phyloP scores from a whole-genome alignment of 2,888 invertebrate species.

The Drepana falcataria region DNA sequence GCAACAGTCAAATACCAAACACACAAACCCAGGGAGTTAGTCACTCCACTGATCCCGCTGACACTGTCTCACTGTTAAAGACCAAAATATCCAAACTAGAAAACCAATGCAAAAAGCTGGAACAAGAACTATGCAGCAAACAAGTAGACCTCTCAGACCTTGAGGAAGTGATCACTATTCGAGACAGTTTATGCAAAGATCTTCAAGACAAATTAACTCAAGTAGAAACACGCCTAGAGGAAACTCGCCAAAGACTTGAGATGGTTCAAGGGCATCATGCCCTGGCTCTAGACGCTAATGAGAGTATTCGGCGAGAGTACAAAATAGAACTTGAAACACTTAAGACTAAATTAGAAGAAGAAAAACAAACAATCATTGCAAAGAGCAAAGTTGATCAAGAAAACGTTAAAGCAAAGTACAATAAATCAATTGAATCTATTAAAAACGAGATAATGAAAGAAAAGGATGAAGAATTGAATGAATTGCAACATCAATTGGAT shows the following conservation, averaged over 20 bases:
- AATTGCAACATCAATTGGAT: constrained; percentile 49
- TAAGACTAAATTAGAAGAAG: constrained; percentile 66
- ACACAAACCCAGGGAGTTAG: background rate
- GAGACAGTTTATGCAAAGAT: constrained; percentile 68
- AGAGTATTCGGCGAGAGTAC: constrained; percentile 70
- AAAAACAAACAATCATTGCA: constrained; percentile 54
- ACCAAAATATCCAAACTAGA: constrained; percentile 46
- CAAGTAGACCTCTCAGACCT: constrained; percentile 62
- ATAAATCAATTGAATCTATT: constrained; percentile 46
- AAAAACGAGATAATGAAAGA: constrained; percentile 54
- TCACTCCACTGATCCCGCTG: constrained; percentile 3
- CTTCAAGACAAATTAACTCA: constrained; percentile 62
- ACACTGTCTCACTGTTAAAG: constrained; percentile 36
- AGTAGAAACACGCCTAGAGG: constrained; percentile 52
- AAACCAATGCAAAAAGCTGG: constrained; percentile 53
- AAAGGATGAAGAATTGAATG: constrained; percentile 51
- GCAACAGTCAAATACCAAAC: constrained; percentile 8
- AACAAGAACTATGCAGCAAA: constrained; percentile 59
- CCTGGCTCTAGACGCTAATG: constrained; percentile 70
- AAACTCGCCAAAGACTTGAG: constrained; percentile 65
- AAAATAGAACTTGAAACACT: constrained; percentile 66
- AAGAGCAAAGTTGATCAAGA: constrained; percentile 62
- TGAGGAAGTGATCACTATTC: constrained; percentile 63
- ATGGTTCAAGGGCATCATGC: constrained; percentile 75
- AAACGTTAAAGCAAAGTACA: constrained; percentile 52